Evolutionary conservation across 2,113 vertebrate genomes (phyloP).

Genomic region (Callopanchax toddi): DNA sequence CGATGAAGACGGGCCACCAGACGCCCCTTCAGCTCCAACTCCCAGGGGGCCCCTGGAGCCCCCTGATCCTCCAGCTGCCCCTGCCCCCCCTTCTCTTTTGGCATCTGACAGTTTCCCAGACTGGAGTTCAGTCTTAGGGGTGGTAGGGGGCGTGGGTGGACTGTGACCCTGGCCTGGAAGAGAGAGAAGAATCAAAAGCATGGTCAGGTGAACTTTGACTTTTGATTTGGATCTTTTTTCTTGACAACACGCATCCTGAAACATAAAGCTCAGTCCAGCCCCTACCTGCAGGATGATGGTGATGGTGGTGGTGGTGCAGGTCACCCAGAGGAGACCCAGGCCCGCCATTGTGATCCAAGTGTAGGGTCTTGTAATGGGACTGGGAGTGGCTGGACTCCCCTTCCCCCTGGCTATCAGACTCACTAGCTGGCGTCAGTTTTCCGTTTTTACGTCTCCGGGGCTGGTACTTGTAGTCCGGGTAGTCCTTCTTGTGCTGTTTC

Average conservation of each 20-base stretch:
- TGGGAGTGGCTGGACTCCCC: constrained; percentile 90
- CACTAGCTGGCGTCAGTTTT: constrained; percentile 85
- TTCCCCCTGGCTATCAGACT: constrained; percentile 89
- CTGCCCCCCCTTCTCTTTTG: constrained; percentile 81
- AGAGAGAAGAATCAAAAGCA: constrained; percentile 1
- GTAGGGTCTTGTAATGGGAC: constrained; percentile 94
- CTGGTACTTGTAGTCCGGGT: constrained; percentile 99
- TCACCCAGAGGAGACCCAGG: constrained; percentile 92
- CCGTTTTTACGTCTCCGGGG: constrained; percentile 95
- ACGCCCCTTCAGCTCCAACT: constrained; percentile 72
- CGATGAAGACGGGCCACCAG: constrained; percentile 67
- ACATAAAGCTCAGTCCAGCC: constrained; percentile 29
- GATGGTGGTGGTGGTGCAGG: constrained; percentile 82
- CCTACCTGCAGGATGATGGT: constrained; percentile 90
- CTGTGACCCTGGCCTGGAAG: constrained; percentile 93
- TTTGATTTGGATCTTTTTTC: too few species aligned
- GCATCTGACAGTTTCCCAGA: constrained; percentile 88
- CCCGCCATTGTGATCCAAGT: constrained; percentile 85
- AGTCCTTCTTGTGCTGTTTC: constrained; percentile 99
- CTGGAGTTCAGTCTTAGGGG: constrained; percentile 98
- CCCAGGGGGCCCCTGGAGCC: constrained; percentile 84
- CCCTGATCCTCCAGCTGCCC: constrained; percentile 61
- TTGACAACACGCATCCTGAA: background rate
- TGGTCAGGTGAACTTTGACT: constrained; percentile 20
- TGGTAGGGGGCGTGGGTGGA: constrained; percentile 96